These are phyloP conservation scores for Brienomyrus brachyistius DNA, from an alignment of 2,113 vertebrate genomes.

Conservation along the genomic window DNA sequence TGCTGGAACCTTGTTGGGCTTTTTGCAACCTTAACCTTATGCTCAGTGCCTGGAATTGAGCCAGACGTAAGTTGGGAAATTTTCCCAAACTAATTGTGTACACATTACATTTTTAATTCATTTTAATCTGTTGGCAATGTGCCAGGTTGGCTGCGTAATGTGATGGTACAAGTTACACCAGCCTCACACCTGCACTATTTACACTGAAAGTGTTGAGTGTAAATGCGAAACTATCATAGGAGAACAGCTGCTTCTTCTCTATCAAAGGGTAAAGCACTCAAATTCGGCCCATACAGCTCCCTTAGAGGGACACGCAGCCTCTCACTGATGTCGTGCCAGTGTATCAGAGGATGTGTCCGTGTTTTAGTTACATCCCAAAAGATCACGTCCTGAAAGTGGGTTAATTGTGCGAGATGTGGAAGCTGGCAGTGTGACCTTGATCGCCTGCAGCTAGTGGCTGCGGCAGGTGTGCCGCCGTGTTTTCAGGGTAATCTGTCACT, in stretches of 20 bases:
- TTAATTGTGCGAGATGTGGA: constrained; percentile 51
- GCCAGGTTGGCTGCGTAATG: neutral
- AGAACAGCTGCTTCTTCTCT: neutral
- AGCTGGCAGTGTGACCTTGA: constrained; percentile 42
- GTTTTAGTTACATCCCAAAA: constrained; percentile 60
- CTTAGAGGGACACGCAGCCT: neutral
- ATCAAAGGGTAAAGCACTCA: neutral
- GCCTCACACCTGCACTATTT: neutral
- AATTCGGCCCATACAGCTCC: neutral
- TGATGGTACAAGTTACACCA: neutral
- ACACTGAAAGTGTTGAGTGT: neutral
- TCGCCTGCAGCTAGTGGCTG: constrained; percentile 23
- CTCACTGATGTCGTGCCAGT: constrained; percentile 13
- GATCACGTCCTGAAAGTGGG: constrained; percentile 51
- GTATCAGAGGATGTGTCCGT: constrained; percentile 37
- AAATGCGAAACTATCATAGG: neutral
- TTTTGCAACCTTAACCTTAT: neutral
- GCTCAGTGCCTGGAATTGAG: neutral
- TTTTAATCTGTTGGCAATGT: neutral
- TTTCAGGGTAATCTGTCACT: constrained; percentile 26
- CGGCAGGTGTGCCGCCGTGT: constrained; percentile 28
- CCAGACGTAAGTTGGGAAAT: neutral
- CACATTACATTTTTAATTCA: neutral
- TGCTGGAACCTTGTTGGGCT: neutral
- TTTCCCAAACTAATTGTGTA: neutral